These are phyloP conservation scores for Tympanuchus pallidicinctus DNA, from an alignment of 2,113 vertebrate species.

Conservation along the genomic window DNA sequence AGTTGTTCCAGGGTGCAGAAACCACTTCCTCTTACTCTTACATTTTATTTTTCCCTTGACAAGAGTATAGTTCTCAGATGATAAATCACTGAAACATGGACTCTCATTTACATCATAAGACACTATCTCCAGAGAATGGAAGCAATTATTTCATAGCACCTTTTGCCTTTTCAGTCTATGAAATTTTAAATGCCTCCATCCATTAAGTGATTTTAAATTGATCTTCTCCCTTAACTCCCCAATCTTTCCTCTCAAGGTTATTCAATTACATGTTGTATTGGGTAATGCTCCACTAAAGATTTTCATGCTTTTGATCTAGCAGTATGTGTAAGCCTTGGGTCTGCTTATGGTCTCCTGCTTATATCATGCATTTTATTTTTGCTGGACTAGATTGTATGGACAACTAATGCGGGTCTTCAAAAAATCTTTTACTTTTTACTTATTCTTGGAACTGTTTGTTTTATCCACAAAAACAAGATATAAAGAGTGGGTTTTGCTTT, in stretches of 20 bases:
- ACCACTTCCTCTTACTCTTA: background rate
- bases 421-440: background rate
- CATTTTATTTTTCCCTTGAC: background rate
- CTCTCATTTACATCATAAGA: slow-evolving; percentile 59
- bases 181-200: slow-evolving; percentile 60
- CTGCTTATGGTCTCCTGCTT: background rate
- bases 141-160: slow-evolving; percentile 63
- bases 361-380: slow-evolving; percentile 9
- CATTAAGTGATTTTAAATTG: slow-evolving; percentile 70
- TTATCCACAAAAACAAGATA: background rate
- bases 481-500: background rate
- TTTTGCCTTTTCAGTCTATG: slow-evolving; percentile 62
- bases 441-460: background rate
- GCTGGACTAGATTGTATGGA: background rate
- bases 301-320: slow-evolving; percentile 21
- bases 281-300: slow-evolving; percentile 23
- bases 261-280: slow-evolving; percentile 56
- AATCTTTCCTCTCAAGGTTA: slow-evolving; percentile 60
- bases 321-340: background rate
- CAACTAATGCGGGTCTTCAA: background rate
- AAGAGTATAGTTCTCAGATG: background rate
- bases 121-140: slow-evolving; percentile 36
- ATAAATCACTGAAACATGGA: slow-evolving; percentile 7
- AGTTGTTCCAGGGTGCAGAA: background rate
- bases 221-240: slow-evolving; percentile 54